Evolutionary conservation across 2,888 invertebrate species (phyloP).

Genomic region (Octonoba sinensis): DNA sequence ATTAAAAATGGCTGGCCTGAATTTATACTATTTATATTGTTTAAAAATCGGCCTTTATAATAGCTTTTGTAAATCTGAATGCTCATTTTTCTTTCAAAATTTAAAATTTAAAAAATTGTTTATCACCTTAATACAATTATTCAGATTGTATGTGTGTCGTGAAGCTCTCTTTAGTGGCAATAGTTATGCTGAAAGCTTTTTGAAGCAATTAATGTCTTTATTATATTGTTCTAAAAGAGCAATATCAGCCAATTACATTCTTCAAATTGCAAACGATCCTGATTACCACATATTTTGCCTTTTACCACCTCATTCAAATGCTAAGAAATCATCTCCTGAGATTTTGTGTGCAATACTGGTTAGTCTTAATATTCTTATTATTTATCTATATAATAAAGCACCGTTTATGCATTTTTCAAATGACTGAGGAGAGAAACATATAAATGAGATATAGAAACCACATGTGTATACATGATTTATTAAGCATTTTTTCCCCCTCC

Average conservation of each 20-base stretch:
- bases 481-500: too few relatives aligned
- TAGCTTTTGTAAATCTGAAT: too few relatives aligned
- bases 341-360: slow-evolving; percentile 90
- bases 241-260: slow-evolving; percentile 98
- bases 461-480: too few relatives aligned
- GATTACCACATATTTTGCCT: slow-evolving; percentile 97
- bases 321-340: slow-evolving; percentile 84
- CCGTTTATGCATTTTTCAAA: too few relatives aligned
- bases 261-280: slow-evolving; percentile 98
- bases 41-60: too few relatives aligned
- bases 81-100: too few relatives aligned
- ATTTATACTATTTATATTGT: too few relatives aligned
- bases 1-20: too few relatives aligned
- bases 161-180: slow-evolving; percentile 98
- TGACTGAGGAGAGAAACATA: too few relatives aligned
- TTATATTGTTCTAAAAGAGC: slow-evolving; percentile 99
- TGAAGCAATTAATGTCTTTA: slow-evolving; percentile 91
- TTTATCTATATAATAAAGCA: too few relatives aligned
- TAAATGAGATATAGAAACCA: too few relatives aligned
- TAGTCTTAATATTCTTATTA: slow-evolving; percentile 49
- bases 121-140: slow-evolving; percentile 32
- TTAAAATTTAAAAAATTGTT: too few relatives aligned
- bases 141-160: slow-evolving; percentile 75
- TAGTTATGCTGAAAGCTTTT: slow-evolving; percentile 83
- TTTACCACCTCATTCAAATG: slow-evolving; percentile 84